phyloP scores from a whole-genome alignment of 2,797 vertebrate species.

The Sebastes glaucus region DNA sequence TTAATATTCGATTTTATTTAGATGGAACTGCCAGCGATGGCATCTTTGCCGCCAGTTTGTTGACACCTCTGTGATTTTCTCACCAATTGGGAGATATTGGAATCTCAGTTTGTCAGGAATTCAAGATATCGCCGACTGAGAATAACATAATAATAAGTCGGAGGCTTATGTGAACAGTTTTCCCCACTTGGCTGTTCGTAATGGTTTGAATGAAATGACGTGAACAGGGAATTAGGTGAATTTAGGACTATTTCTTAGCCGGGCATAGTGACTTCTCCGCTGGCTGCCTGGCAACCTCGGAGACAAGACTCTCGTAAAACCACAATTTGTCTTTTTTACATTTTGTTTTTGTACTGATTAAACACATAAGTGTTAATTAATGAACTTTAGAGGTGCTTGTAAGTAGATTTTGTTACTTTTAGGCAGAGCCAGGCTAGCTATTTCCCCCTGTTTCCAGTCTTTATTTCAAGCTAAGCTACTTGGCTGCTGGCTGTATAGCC shows the following conservation, averaged over 20 bases:
- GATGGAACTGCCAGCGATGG: background rate
- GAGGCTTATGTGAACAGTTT: background rate
- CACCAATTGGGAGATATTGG: too few relatives aligned
- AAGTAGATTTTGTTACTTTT: too few relatives aligned
- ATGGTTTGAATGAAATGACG: background rate
- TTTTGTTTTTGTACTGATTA: background rate
- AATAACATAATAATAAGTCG: background rate
- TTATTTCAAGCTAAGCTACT: background rate
- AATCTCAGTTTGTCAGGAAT: too few relatives aligned
- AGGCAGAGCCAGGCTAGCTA: accelerated
- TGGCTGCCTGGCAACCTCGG: background rate
- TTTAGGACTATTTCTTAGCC: background rate
- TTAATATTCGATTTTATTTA: background rate
- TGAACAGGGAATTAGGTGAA: background rate
- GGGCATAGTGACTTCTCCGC: background rate
- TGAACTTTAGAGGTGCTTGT: background rate
- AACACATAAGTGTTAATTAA: background rate
- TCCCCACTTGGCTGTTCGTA: background rate
- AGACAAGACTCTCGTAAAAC: background rate
- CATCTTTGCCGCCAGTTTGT: too few relatives aligned
- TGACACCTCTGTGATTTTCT: accelerated
- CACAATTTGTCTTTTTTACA: too few relatives aligned
- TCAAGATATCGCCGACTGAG: too few relatives aligned
- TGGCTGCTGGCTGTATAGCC: background rate
- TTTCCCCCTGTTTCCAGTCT: too few relatives aligned